Percentiles rank a stretch among this genome's conserved stretches.
phyloP scores from a whole-genome alignment of 2,797 vertebrate species.

The Gephyroberyx darwinii region DNA sequence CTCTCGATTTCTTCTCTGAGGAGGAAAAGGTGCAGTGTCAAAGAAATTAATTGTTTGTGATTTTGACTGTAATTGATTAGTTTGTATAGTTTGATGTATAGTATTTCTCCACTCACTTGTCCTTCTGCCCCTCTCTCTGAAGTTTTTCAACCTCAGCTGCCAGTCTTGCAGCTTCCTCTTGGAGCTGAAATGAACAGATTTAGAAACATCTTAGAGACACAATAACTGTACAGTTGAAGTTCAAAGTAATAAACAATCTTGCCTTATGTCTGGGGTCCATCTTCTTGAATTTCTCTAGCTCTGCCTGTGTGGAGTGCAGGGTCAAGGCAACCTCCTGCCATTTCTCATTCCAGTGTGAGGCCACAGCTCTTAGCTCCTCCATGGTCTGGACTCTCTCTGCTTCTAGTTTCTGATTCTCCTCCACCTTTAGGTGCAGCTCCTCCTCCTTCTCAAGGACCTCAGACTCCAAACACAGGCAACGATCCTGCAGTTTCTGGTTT shows the following conservation, averaged over 20 bases:
- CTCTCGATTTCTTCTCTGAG: conserved; percentile 58
- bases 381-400: conserved; percentile 51
- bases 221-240: neutral
- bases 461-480: conserved; percentile 60
- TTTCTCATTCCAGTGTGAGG: conserved; percentile 77
- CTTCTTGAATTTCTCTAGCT: conserved; percentile 68
- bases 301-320: conserved; percentile 72
- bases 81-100: neutral
- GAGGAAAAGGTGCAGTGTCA: neutral
- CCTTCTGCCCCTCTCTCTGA: conserved; percentile 41
- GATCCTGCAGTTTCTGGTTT: conserved; percentile 67
- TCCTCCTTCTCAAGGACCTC: conserved; percentile 62
- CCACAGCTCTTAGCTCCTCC: conserved; percentile 70
- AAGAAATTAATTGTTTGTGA: neutral
- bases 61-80: neutral
- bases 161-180: conserved; percentile 27
- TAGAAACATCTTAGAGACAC: neutral
- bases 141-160: conserved; percentile 44
- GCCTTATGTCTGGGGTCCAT: conserved; percentile 61
- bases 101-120: conserved; percentile 47
- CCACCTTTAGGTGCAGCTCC: conserved; percentile 51
- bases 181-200: conserved; percentile 34
- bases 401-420: conserved; percentile 59
- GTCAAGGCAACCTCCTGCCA: conserved; percentile 76
- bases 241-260: neutral